Base-by-base conservation (phyloP, 2,797 vertebrate genomes). In the Mareca penelope region DNA sequence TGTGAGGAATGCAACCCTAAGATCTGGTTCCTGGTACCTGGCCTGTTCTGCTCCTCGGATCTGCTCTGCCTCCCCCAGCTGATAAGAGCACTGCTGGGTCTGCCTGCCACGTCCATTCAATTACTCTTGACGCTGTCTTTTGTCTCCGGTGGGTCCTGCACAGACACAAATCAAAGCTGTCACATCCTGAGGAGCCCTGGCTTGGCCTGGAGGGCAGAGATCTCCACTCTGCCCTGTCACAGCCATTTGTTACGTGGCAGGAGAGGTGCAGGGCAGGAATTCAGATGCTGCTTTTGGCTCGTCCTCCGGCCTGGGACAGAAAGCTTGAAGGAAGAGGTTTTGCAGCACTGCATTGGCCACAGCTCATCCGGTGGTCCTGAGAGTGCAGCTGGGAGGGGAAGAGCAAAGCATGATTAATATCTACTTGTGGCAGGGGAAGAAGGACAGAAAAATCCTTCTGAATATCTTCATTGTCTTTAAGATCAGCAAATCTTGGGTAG, bases 1-100 rank as follows among this genome's bases (percentile, higher is more conserved):
- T 97, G 97, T 85, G 13, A 98, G 93, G 98, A 98, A 98, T 98
- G 97, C 87, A 96, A 93, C 95, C 95, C 90, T 92, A 75, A 86
- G 92, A 91, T 81, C 53, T 70, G 72, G 96, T 94, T 97, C 97
- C 96, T 96, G 97, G 96, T 97, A 98, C 97, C 95, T 95, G 96
- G 5, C 88, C 95, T 75, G 87, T 85, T 94, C 90, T 21, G 75
- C 85, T 68, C 76, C 91, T 88, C 44, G 1, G 77, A 50, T 93
- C 93, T 93, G 88, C 44, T 60, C 80, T 90, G 56, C 91, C 96
- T 96, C 91, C 93, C 91, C 68, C 50, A 67, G 60, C 73, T 82
- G 97, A 97, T 97, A 97, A 97, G 89, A 86, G 48, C 3, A 0
- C 71, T 95, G 65, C 75, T 81, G 78, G 90, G 60, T 33, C 88